These are phyloP conservation scores for Eupithecia abbreviata DNA, from an alignment of 2,888 invertebrate species.

Conservation along the genomic window DNA sequence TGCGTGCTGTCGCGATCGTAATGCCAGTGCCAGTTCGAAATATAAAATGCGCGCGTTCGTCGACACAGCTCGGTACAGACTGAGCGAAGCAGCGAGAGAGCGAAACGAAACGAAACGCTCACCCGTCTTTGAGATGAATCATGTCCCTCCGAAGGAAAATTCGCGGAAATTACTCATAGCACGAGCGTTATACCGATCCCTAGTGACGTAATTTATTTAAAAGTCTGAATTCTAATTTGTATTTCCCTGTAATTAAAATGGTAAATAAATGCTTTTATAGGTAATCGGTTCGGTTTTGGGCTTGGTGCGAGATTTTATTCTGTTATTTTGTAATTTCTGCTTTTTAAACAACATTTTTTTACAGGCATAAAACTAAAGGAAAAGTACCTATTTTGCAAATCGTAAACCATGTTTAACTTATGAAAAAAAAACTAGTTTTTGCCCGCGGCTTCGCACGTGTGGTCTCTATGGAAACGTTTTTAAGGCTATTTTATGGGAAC, in stretches of 20 bases:
- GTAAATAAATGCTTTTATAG: neutral
- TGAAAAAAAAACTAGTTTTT: too few relatives aligned
- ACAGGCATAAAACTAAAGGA: too few relatives aligned
- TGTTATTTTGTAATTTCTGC: too few relatives aligned
- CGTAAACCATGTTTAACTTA: too few relatives aligned
- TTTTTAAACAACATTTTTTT: too few relatives aligned
- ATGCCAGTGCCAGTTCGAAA: constrained; percentile 51
- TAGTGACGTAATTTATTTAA: constrained; percentile 33
- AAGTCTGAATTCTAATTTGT: neutral
- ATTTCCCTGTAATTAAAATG: neutral
- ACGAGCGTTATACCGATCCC: constrained; percentile 31
- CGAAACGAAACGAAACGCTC: neutral
- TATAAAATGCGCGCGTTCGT: constrained; percentile 58
- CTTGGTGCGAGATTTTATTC: too few relatives aligned
- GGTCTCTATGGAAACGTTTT: too few relatives aligned
- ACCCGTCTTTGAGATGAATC: constrained; percentile 65
- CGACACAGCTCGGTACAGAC: constrained; percentile 56
- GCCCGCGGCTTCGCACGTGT: too few relatives aligned
- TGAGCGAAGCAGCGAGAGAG: constrained; percentile 42
- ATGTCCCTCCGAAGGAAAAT: constrained; percentile 60
- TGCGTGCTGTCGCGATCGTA: constrained; percentile 18
- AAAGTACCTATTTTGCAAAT: too few relatives aligned
- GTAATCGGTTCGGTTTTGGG: too few relatives aligned
- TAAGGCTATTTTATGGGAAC: too few relatives aligned
- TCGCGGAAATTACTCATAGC: constrained; percentile 63